Evolutionary conservation across 2,113 vertebrate genomes (phyloP), one percentile per base, ranked within the genome.

Genomic region (Cephalopholis sonnerati): DNA sequence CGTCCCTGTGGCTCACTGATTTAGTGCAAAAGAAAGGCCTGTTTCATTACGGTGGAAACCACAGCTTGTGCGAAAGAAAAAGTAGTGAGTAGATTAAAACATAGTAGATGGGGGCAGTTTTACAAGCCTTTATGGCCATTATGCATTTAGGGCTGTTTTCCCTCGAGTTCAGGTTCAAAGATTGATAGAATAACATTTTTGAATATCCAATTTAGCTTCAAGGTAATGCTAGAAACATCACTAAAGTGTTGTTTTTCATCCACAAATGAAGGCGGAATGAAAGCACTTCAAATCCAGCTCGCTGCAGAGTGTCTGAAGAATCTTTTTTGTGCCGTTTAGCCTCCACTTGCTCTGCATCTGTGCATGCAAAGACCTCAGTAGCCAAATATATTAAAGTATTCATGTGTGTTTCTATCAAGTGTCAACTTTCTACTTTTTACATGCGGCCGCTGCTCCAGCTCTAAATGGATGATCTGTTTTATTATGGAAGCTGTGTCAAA

Each of bases 1-100:
- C 73, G 64, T 88, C 87, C 91, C 86, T 66, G 85, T 87, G 88
- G 88, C 91, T 89, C 81, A 87, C 77, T 92, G 90, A 93, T 93
- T 93, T 90, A 90, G 81, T 78, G 86, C 76, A 50, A 73, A 74
- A 71, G 67, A 83, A 59, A 80, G 78, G 63, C 41, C 80, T 65
- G 68, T 89, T 92, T 93, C 85, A 90, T 93, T 89, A 89, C 78
- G 79, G 75, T 41, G 32, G 59, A 82, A 89, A 89, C 76, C 80
- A 86, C 81, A 83, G 77, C 79, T 88, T 87, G 91, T 89, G 68
- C 72, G 72, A 87, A 91, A 89, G 66, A 86, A 92, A 86, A 75
- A 78, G 7, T 54, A 41, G 58, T 84, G 59, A 41, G 79, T 74
- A 77, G 77, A 89, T 91, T 90, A 82, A 89, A 90, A 90, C 74